Evolutionary conservation across 2,797 vertebrate species (phyloP).

Genomic region (Lutjanus campechanus): DNA sequence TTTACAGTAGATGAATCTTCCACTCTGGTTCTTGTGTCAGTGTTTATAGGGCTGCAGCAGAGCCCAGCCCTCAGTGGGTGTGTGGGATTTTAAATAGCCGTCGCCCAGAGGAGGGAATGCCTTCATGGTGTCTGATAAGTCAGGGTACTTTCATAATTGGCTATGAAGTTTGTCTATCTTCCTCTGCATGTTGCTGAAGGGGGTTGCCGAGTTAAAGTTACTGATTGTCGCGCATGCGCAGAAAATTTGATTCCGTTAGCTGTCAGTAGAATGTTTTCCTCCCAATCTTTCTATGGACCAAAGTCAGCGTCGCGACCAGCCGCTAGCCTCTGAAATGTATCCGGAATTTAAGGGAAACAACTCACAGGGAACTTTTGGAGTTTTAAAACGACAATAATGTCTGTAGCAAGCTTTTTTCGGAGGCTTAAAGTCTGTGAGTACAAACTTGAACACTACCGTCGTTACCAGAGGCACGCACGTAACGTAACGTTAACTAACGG

Average conservation of each 20-base stretch:
- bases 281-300: slow-evolving; percentile 8
- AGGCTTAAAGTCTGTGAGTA: slow-evolving; percentile 20
- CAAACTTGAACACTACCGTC: slow-evolving; percentile 15
- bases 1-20: slow-evolving; percentile 78
- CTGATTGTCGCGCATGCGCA: slow-evolving; percentile 73
- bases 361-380: background rate
- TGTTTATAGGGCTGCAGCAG: slow-evolving; percentile 39
- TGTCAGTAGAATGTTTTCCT: slow-evolving; percentile 70
- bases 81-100: slow-evolving; percentile 65
- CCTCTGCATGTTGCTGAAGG: slow-evolving; percentile 1
- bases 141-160: slow-evolving; percentile 46
- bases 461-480: slow-evolving; percentile 4
- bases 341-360: background rate
- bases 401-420: background rate
- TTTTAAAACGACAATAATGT: slow-evolving; percentile 12
- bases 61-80: slow-evolving; percentile 44
- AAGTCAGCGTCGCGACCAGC: background rate
- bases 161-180: slow-evolving; percentile 27
- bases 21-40: slow-evolving; percentile 59
- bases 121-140: slow-evolving; percentile 30
- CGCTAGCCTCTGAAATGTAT: background rate
- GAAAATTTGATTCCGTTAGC: slow-evolving; percentile 60
- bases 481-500: slow-evolving; percentile 10
- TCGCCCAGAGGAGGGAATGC: slow-evolving; percentile 9
- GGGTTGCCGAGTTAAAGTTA: slow-evolving; percentile 7